A percentile compares a stretch with the other conserved stretches of the same genome.
Conservation (phyloP, 2,888 invertebrate genomes). For the Stomorhina lunata region DNA sequence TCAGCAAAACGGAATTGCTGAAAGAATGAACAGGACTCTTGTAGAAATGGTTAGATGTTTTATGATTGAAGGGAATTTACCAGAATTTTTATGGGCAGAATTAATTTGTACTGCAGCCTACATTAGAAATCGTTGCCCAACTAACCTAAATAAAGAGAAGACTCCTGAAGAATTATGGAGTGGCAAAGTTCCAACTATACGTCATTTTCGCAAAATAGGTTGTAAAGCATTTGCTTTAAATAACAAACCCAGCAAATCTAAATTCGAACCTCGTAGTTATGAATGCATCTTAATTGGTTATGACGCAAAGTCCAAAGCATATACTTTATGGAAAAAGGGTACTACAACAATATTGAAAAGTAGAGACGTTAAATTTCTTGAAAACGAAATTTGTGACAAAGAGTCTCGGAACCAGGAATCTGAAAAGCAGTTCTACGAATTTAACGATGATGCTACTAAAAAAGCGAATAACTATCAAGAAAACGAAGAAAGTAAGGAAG, state of each 20-base stretch:
- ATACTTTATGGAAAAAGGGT: neutral
- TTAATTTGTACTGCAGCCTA: neutral
- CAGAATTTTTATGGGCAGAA: neutral
- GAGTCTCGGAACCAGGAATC: neutral
- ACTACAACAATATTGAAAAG: neutral
- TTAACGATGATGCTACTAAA: neutral
- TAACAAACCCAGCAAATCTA: neutral
- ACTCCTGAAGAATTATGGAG: neutral
- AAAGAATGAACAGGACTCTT: conserved; percentile 49
- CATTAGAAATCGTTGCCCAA: neutral
- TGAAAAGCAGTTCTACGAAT: neutral
- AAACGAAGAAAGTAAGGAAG: neutral
- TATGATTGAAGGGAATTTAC: neutral
- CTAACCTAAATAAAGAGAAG: neutral
- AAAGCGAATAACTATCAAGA: neutral
- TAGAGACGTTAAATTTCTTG: conserved; percentile 8
- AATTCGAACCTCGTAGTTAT: conserved; percentile 23
- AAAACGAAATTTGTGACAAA: neutral
- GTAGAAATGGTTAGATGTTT: neutral
- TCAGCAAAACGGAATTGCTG: conserved; percentile 54
- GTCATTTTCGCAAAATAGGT: neutral
- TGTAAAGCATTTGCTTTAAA: conserved; percentile 12
- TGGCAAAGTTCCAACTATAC: neutral
- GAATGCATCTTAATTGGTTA: conserved; percentile 5
- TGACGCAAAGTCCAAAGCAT: conserved; percentile 11